Conservation (phyloP, 2,797 vertebrate species). For the Acrossocheilus fasciatus region DNA sequence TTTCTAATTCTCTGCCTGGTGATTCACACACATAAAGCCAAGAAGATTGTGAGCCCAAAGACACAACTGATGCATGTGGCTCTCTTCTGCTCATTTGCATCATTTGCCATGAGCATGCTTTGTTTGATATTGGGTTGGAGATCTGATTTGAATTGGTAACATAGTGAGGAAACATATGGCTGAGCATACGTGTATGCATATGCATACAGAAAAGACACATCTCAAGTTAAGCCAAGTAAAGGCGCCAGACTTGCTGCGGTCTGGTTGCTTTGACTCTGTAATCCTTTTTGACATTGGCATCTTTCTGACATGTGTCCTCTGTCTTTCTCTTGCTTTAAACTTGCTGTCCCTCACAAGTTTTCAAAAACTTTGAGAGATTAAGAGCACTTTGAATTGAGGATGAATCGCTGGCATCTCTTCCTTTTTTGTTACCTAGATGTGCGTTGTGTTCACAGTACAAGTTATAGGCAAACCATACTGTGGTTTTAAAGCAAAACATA, state of each 20-base stretch:
- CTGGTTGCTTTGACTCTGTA: constrained; percentile 49
- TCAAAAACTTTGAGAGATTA: background rate
- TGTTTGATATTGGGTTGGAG: constrained; percentile 53
- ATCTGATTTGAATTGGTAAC: constrained; percentile 79
- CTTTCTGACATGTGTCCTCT: constrained; percentile 36
- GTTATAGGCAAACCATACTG: background rate
- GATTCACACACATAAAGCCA: background rate
- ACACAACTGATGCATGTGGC: background rate
- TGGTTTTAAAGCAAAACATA: background rate
- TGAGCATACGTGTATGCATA: constrained; percentile 80
- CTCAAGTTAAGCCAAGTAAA: constrained; percentile 66
- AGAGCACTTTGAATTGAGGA: background rate
- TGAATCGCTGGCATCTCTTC: background rate
- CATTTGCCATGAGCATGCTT: constrained; percentile 49
- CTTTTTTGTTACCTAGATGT: background rate
- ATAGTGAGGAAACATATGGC: constrained; percentile 71
- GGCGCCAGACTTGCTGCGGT: constrained; percentile 55
- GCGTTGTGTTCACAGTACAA: background rate
- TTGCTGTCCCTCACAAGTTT: constrained; percentile 9
- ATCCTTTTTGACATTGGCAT: constrained; percentile 54
- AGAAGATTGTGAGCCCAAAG: background rate
- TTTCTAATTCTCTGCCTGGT: constrained; percentile 21
- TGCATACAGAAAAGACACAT: constrained; percentile 69
- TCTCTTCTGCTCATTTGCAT: constrained; percentile 53
- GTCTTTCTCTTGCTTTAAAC: constrained; percentile 22